Percentiles rank a stretch among this genome's conserved stretches.
Conservation (phyloP, 2,888 invertebrate species). For the Idaea biselata region DNA sequence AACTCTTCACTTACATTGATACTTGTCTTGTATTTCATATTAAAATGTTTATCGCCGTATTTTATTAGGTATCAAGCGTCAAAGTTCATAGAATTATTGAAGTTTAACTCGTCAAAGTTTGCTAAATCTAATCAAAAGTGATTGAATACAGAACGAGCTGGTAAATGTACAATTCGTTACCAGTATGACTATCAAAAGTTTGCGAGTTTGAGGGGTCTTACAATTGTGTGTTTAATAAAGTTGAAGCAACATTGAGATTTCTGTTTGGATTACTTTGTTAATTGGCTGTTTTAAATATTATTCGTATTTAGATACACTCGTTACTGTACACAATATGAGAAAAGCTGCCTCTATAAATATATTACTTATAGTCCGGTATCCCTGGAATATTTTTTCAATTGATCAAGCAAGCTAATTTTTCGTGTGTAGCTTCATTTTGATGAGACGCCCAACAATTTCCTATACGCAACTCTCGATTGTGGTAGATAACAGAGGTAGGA, state of each 20-base stretch:
- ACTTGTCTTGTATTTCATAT: not conserved
- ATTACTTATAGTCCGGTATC: no score
- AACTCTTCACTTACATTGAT: not conserved
- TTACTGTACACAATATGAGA: no score
- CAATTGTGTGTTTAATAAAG: not conserved
- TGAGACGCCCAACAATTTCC: no score
- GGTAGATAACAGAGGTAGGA: no score
- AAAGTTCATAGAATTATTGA: not conserved
- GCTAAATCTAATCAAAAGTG: not conserved
- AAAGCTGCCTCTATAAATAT: no score
- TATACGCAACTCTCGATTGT: no score
- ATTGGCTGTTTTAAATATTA: not conserved
- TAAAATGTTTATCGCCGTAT: not conserved
- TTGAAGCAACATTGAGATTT: not conserved
- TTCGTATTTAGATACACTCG: not conserved
- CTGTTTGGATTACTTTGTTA: not conserved
- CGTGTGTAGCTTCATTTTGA: no score
- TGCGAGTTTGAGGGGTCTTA: not conserved
- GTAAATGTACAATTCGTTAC: not conserved
- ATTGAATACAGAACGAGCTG: not conserved
- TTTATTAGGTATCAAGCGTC: not conserved
- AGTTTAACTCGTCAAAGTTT: not conserved
- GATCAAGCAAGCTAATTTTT: no score
- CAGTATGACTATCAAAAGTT: not conserved
- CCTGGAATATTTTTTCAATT: no score